These are phyloP conservation scores for Nasonia giraulti DNA, from an alignment of 1,140 invertebrate genomes.

Conservation along the genomic window DNA sequence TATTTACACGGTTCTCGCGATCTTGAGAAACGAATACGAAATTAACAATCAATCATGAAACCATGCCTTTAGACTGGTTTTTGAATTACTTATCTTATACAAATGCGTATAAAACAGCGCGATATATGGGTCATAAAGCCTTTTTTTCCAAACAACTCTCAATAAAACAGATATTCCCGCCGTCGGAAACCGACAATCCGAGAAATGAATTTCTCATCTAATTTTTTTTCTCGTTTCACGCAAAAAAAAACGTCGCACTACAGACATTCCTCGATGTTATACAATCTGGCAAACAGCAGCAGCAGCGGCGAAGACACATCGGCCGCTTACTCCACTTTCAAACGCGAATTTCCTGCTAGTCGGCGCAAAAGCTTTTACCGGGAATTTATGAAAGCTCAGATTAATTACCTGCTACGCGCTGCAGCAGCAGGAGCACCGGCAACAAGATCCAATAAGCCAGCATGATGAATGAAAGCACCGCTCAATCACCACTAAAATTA, in stretches of 20 bases:
- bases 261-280: neutral
- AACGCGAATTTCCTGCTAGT: constrained; percentile 5
- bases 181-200: no score
- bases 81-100: no score
- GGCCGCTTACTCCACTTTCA: neutral
- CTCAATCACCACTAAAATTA: constrained; percentile 42
- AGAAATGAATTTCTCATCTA: neutral
- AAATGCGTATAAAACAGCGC: no score
- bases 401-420: constrained; percentile 63
- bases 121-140: no score
- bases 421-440: constrained; percentile 51
- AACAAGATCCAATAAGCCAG: constrained; percentile 55
- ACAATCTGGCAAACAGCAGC: neutral
- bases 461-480: constrained; percentile 56
- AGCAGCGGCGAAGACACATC: neutral
- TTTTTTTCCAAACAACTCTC: no score
- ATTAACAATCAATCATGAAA: no score
- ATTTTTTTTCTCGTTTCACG: neutral
- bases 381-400: constrained; percentile 5
- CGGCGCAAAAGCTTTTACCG: neutral
- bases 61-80: no score
- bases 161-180: no score
- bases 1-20: no score
- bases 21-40: no score
- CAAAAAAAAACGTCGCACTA: neutral